Conservation (phyloP, 2,888 invertebrate genomes). For the Tortrix viridana region DNA sequence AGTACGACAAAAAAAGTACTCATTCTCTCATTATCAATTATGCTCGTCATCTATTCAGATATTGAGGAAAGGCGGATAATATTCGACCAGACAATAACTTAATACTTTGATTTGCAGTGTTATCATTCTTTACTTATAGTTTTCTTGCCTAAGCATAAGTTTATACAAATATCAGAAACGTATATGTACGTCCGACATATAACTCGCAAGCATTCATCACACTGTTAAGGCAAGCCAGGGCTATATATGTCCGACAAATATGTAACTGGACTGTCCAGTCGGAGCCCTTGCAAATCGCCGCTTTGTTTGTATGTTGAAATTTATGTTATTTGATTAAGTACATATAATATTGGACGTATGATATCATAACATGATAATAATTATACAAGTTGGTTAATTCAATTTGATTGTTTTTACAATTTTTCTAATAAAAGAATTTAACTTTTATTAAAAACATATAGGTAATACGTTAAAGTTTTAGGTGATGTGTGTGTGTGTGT, state of each 20-base stretch:
- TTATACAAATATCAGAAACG: constrained; percentile 14
- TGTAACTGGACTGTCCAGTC: constrained; percentile 39
- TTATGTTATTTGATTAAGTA: not conserved
- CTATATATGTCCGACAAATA: constrained; percentile 40
- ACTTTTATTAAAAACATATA: too few species aligned
- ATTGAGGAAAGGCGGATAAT: too few species aligned
- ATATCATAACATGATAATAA: not conserved
- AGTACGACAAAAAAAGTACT: too few species aligned
- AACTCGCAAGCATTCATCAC: constrained; percentile 36
- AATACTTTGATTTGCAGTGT: too few species aligned
- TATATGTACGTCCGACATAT: constrained; percentile 19
- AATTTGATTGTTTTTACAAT: not conserved
- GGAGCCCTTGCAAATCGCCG: constrained; percentile 39
- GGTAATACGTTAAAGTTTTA: too few species aligned
- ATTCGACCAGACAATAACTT: too few species aligned
- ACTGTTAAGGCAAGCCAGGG: constrained; percentile 28
- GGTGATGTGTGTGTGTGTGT: too few species aligned
- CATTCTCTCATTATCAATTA: too few species aligned
- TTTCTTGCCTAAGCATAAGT: constrained; percentile 5
- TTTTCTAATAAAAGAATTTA: too few species aligned
- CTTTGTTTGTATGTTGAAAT: constrained; percentile 33
- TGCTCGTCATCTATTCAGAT: too few species aligned
- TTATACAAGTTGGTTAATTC: not conserved
- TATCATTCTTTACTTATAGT: too few species aligned
- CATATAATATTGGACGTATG: not conserved